Conservation (phyloP, 2,797 vertebrate species). For the Molothrus aeneus region DNA sequence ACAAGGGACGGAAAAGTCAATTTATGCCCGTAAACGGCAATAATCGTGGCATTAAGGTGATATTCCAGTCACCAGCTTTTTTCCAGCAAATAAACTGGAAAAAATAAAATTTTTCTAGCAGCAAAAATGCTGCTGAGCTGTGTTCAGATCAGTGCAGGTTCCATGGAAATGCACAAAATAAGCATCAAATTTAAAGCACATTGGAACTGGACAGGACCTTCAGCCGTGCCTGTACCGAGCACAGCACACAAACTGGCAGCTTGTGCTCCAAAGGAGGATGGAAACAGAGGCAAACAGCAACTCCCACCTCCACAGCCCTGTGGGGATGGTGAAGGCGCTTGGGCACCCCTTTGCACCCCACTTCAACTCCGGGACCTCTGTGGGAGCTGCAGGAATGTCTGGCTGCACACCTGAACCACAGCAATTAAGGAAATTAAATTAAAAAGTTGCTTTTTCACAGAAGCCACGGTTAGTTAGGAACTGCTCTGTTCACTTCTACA, state of each 20-base stretch:
- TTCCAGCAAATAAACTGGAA: background rate
- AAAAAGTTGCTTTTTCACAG: background rate
- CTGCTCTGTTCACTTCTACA: background rate
- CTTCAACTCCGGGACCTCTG: fast-evolving
- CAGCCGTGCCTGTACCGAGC: background rate
- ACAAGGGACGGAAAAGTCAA: background rate
- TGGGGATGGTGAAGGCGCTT: background rate
- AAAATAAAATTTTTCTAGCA: background rate
- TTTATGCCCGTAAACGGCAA: background rate
- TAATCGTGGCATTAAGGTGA: background rate
- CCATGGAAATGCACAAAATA: background rate
- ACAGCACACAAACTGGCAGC: no score
- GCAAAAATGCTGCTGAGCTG: background rate
- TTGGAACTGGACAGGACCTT: background rate
- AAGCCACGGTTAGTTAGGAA: background rate
- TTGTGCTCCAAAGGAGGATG: fast-evolving
- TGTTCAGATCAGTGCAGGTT: background rate
- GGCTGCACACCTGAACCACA: background rate
- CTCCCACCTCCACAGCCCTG: fast-evolving
- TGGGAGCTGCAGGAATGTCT: background rate
- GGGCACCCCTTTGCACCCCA: background rate
- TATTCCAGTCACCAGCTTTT: background rate
- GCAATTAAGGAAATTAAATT: background rate
- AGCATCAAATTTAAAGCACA: background rate
- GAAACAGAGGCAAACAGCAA: fast-evolving